A percentile compares a stretch with the other conserved stretches of the same genome.
Evolutionary conservation across 2,888 invertebrate genomes (phyloP).

Genomic region (Hypomecis punctinalis): DNA sequence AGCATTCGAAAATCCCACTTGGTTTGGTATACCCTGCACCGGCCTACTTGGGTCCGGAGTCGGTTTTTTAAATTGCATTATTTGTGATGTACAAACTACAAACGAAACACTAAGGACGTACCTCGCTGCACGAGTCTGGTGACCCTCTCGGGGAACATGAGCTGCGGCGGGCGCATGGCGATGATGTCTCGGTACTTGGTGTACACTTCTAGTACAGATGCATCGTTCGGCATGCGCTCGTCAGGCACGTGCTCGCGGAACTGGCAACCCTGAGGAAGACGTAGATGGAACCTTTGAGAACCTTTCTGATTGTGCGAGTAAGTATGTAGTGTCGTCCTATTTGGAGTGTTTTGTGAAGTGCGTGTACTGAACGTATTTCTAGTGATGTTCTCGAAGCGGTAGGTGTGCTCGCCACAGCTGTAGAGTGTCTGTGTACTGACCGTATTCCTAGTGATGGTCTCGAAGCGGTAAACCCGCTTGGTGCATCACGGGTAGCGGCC

Average conservation of each 20-base stretch:
- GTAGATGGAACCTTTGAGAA: not conserved
- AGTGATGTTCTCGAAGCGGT: too few species aligned
- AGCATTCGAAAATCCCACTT: too few species aligned
- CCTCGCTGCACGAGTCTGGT: constrained; percentile 88
- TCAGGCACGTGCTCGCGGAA: constrained; percentile 89
- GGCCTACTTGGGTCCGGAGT: too few species aligned
- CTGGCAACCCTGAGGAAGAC: constrained; percentile 86
- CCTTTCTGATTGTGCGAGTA: too few species aligned
- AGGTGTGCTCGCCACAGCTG: too few species aligned
- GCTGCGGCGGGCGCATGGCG: constrained; percentile 87
- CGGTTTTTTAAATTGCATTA: too few species aligned
- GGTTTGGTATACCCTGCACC: too few species aligned
- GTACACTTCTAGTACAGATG: constrained; percentile 87
- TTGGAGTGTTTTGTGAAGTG: not conserved
- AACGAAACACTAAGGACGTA: constrained; percentile 43
- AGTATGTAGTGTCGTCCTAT: too few species aligned
- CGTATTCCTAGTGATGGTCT: constrained; percentile 87
- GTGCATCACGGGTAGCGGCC: constrained; percentile 95
- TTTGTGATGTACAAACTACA: not conserved
- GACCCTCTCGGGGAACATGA: constrained; percentile 88
- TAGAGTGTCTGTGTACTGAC: too few species aligned
- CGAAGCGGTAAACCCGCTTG: constrained; percentile 92
- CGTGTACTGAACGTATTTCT: too few species aligned
- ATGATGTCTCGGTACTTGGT: constrained; percentile 85
- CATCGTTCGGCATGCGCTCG: constrained; percentile 87